Evolutionary conservation across 2,113 vertebrate species (phyloP).

Genomic region (Anser cygnoides): DNA sequence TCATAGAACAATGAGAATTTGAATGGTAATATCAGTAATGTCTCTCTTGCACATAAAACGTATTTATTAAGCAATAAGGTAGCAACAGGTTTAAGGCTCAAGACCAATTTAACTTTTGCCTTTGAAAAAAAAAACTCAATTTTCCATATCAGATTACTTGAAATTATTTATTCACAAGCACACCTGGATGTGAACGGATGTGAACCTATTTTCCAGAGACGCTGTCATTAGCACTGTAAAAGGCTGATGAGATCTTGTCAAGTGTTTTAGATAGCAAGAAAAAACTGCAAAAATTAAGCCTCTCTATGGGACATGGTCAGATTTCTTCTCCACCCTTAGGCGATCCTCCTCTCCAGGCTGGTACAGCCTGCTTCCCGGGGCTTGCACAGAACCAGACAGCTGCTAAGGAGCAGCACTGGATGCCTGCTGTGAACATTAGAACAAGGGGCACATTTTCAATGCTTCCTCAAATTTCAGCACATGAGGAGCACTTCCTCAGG

Average conservation of each 20-base stretch:
- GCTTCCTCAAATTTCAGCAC: background rate
- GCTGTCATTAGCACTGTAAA: background rate
- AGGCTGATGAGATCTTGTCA: background rate
- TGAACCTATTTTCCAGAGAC: background rate
- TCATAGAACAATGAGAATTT: background rate
- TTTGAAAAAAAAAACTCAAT: background rate
- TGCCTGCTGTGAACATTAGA: background rate
- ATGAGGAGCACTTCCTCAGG: background rate
- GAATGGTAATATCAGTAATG: background rate
- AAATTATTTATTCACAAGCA: slow-evolving; percentile 41
- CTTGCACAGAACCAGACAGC: background rate
- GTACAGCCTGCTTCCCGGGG: background rate
- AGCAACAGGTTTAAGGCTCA: background rate
- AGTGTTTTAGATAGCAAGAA: background rate
- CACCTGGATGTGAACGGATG: background rate
- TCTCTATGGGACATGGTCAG: background rate
- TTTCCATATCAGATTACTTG: background rate
- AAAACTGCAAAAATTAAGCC: background rate
- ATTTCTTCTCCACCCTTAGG: background rate
- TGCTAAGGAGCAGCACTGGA: background rate
- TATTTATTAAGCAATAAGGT: background rate
- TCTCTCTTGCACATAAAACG: background rate
- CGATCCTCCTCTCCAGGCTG: background rate
- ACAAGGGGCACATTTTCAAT: background rate
- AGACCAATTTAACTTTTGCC: background rate